Evolutionary conservation across 2,888 invertebrate genomes (phyloP).

Genomic region (Tachina lurida): DNA sequence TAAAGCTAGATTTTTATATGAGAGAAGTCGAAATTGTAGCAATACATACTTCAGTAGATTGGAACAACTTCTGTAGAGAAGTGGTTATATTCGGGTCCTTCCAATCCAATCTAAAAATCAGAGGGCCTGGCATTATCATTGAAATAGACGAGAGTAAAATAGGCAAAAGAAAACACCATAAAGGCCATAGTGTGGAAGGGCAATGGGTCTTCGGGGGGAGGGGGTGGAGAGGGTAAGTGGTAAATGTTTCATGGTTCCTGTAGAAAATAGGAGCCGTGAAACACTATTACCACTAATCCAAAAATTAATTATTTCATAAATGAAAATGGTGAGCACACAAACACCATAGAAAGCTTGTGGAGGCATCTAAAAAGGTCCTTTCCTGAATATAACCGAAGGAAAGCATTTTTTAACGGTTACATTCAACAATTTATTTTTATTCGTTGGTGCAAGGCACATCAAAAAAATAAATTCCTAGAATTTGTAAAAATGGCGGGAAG

Average conservation of each 20-base stretch:
- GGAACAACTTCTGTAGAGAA: slow-evolving; percentile 29
- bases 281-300: too few relatives aligned
- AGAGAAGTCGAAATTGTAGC: slow-evolving; percentile 1
- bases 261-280: too few relatives aligned
- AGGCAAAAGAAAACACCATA: background rate
- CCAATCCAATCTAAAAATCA: slow-evolving; percentile 6
- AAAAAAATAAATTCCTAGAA: too few relatives aligned
- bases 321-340: too few relatives aligned
- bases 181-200: too few relatives aligned
- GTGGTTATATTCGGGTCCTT: slow-evolving; percentile 17
- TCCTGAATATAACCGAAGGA: background rate
- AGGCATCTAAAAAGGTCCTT: background rate
- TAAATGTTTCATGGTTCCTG: too few relatives aligned
- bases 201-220: too few relatives aligned
- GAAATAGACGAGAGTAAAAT: slow-evolving; percentile 18
- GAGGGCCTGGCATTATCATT: background rate
- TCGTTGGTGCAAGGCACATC: background rate
- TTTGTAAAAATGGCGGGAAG: too few relatives aligned
- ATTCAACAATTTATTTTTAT: slow-evolving; percentile 10
- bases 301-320: too few relatives aligned
- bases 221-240: too few relatives aligned
- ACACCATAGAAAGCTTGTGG: too few relatives aligned
- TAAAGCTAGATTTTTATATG: background rate
- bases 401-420: too few relatives aligned
- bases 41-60: background rate